Conservation (phyloP, 2,797 vertebrate species). For the Gephyroberyx darwinii region DNA sequence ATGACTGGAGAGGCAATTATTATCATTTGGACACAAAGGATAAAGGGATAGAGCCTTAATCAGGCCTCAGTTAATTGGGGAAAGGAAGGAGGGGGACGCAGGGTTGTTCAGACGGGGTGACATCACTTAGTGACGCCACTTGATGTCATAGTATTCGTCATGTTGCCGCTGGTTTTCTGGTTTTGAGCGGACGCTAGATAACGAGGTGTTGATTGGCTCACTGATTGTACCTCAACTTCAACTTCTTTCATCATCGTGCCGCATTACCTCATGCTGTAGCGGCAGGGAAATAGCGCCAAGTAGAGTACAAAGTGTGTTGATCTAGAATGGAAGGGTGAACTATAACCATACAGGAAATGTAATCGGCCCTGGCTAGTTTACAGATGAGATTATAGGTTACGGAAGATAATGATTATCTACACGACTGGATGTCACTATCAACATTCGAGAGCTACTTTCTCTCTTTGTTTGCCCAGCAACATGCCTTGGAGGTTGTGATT, state of each 20-base stretch:
- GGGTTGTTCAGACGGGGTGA: slow-evolving; percentile 38
- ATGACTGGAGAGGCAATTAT: slow-evolving; percentile 53
- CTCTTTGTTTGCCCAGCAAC: neutral
- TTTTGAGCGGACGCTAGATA: slow-evolving; percentile 38
- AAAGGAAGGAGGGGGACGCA: neutral
- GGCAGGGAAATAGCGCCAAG: slow-evolving; percentile 15
- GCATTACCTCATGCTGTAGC: slow-evolving; percentile 64
- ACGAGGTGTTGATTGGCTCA: slow-evolving; percentile 58
- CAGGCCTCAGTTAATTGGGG: slow-evolving; percentile 29
- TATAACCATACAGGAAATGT: slow-evolving; percentile 22
- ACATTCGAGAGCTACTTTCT: slow-evolving; percentile 9
- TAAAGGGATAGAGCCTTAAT: slow-evolving; percentile 51
- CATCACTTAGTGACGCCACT: slow-evolving; percentile 39
- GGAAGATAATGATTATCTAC: slow-evolving; percentile 14
- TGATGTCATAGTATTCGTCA: slow-evolving; percentile 46
- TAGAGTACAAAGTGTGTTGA: slow-evolving; percentile 28
- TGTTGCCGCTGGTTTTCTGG: slow-evolving; percentile 46
- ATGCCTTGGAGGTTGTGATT: slow-evolving; percentile 17
- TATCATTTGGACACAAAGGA: slow-evolving; percentile 47
- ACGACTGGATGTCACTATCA: slow-evolving; percentile 13
- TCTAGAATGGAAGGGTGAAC: slow-evolving; percentile 10
- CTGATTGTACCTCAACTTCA: slow-evolving; percentile 62
- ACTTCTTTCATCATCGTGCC: slow-evolving; percentile 53
- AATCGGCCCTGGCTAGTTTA: slow-evolving; percentile 37
- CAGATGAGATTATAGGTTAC: slow-evolving; percentile 35